Evolutionary conservation across 2,888 invertebrate genomes (phyloP), one percentile per base, ranked within the genome.

Genomic region (Clostera curtula): DNA sequence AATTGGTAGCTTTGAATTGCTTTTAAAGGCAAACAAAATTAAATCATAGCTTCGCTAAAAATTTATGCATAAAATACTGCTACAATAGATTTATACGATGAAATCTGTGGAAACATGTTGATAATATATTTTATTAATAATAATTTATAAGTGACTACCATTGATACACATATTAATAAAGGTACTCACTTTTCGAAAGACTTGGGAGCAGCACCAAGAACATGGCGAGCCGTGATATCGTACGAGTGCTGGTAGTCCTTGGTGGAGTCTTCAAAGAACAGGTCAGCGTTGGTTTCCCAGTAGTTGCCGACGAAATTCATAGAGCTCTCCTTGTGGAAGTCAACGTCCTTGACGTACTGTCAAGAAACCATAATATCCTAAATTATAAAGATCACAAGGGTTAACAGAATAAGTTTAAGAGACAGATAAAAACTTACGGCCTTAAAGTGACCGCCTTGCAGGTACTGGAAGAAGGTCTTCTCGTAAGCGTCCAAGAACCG

Each of bases 401-500:
- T n/a, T n/a, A n/a, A n/a, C n/a, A n/a, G n/a, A n/a, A n/a, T n/a
- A n/a, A n/a, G n/a, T n/a, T n/a, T n/a, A n/a, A n/a, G n/a, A n/a
- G n/a, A n/a, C n/a, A n/a, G 7, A 8, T 3, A 1, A 11, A 24
- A 29, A 43, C 50, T 43, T 86, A 75, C 80, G 29, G 90, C 89
- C 48, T 89, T 88, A 50, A 86, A 85, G 49, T 86, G 85, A 24
- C 86, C 85, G 50, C 88, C 65, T 39, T 77, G 69, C 25, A 80
- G 45, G 33, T 88, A 77, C 32, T 86, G 74, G 40, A 85, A 53
- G 66, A 79, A 79, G 10, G 61, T 60, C 35, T 84, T 76, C 52
- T 89, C 88, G 65, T 88, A 90, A 31, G 84, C 71, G 43, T 87
- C 79, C 73, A 90, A 86, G 49, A 88, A 84, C 29, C 85, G 64